Percentiles rank a stretch among this genome's conserved stretches.
Evolutionary conservation across 1,140 invertebrate genomes (phyloP).

Genomic region (Lamellibrachia luymesi): DNA sequence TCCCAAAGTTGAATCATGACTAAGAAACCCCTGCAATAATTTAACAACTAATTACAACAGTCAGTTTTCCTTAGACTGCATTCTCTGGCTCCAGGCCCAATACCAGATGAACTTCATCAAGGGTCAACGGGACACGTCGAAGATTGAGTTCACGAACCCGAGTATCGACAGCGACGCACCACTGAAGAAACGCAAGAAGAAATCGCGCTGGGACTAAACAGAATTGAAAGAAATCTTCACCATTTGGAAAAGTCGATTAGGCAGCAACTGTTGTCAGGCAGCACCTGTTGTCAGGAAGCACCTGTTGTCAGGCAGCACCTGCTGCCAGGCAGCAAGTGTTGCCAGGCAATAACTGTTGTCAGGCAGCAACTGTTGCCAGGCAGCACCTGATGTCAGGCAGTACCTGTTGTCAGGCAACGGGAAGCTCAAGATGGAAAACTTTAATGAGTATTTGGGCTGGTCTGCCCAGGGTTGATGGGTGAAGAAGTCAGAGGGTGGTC

Average conservation of each 20-base stretch:
- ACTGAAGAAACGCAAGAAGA: background rate
- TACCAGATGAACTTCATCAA: constrained; percentile 1
- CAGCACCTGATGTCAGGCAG: no score
- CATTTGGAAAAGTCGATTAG: background rate
- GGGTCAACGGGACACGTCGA: background rate
- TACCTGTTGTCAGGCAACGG: background rate
- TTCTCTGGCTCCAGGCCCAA: background rate
- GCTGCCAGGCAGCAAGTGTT: no score
- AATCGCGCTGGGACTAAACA: background rate
- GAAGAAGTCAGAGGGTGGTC: background rate
- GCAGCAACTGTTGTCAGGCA: background rate
- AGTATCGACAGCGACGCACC: background rate
- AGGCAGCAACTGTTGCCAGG: no score
- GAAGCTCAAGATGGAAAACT: background rate
- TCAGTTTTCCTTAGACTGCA: background rate
- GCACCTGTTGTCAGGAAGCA: no score
- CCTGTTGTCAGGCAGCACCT: no score
- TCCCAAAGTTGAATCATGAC: background rate
- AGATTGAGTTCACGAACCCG: background rate
- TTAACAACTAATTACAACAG: background rate
- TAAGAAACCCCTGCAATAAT: background rate
- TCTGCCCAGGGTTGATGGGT: background rate
- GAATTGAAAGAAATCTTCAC: background rate
- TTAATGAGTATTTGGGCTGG: background rate
- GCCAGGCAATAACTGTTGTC: background rate